phyloP scores from a whole-genome alignment of 2,113 vertebrate genomes.

The Paradoxurus hermaphroditus region DNA sequence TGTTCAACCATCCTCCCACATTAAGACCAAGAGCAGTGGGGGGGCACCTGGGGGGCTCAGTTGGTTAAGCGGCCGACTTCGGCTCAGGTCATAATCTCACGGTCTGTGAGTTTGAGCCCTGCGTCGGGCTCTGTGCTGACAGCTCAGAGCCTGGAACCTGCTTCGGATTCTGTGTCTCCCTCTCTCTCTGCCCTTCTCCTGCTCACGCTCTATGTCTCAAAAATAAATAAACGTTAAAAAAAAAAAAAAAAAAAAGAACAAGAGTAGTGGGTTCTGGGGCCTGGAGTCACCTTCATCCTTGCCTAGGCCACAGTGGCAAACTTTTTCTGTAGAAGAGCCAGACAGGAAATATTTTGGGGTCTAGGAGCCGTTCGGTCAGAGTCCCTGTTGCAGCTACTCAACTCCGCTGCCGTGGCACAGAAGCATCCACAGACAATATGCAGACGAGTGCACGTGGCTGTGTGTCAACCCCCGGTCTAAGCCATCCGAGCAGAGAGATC shows the following conservation, averaged over 20 bases:
- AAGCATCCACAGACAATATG: not conserved
- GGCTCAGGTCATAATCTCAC: no score
- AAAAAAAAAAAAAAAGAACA: no score
- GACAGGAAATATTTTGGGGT: not conserved
- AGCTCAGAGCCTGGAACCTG: no score
- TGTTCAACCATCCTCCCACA: not conserved
- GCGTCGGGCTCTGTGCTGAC: no score
- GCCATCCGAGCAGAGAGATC: not conserved
- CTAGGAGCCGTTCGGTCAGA: not conserved
- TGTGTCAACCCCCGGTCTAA: not conserved
- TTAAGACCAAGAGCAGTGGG: not conserved
- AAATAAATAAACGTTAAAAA: no score
- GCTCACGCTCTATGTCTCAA: no score
- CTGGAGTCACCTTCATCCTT: not conserved
- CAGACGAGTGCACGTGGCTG: not conserved
- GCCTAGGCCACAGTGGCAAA: not conserved
- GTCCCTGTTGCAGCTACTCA: not conserved
- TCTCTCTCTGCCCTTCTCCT: no score
- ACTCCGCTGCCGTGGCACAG: not conserved
- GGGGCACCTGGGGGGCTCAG: no score
- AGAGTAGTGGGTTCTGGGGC: not conserved
- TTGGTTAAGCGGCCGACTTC: no score
- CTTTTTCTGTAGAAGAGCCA: not conserved
- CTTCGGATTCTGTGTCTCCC: no score
- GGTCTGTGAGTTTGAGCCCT: no score